A percentile compares a stretch with the other conserved stretches of the same genome.
phyloP scores from a whole-genome alignment of 2,113 vertebrate genomes.

The Mormoops blainvillei region DNA sequence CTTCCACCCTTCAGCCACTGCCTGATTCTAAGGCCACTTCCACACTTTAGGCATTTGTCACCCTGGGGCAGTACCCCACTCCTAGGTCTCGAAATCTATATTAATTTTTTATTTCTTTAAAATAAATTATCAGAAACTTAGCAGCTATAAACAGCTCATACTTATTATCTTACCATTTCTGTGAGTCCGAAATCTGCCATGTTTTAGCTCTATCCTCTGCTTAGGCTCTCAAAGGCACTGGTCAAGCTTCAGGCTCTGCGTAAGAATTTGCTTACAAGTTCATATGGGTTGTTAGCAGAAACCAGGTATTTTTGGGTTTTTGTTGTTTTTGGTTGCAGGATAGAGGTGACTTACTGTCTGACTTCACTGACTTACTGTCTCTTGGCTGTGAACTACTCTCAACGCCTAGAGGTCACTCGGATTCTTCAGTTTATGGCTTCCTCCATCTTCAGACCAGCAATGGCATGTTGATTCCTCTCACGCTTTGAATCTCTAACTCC shows the following conservation, averaged over 20 bases:
- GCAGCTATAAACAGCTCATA: background rate
- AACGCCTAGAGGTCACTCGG: background rate
- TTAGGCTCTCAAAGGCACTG: background rate
- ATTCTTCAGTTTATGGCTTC: background rate
- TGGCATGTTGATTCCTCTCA: background rate
- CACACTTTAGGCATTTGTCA: background rate
- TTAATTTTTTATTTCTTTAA: background rate
- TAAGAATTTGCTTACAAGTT: background rate
- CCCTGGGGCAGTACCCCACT: background rate
- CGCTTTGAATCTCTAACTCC: background rate
- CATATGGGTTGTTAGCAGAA: background rate
- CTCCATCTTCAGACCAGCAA: background rate
- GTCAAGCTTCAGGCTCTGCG: background rate
- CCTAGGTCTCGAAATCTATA: background rate
- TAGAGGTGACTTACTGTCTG: background rate
- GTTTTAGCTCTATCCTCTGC: background rate
- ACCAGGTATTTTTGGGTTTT: background rate
- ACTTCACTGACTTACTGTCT: background rate
- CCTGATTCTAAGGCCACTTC: too few species aligned
- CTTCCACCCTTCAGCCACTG: too few species aligned
- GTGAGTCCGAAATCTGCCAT: background rate
- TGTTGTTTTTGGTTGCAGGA: background rate
- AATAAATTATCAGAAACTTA: background rate
- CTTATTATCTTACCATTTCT: background rate
- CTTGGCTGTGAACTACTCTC: background rate